These are phyloP conservation scores for Polypterus senegalus DNA, from an alignment of 2,113 vertebrate genomes.

Conservation along the genomic window DNA sequence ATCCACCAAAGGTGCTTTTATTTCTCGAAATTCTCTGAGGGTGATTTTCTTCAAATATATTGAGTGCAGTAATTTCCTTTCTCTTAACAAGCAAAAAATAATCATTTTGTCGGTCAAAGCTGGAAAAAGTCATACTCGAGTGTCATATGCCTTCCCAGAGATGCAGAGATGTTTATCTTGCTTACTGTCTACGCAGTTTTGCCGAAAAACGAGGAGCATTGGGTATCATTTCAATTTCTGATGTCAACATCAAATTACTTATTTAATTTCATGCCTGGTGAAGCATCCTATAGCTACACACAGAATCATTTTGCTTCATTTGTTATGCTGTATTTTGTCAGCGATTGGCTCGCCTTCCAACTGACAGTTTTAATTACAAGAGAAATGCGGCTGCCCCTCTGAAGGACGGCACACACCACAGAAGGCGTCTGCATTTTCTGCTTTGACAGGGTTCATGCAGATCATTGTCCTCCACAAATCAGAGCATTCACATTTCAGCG, in stretches of 20 bases:
- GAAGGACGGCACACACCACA: conserved; percentile 51
- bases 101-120: background rate
- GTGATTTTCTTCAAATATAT: background rate
- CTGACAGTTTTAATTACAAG: conserved; percentile 96
- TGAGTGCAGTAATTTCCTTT: background rate
- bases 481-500: conserved; percentile 22
- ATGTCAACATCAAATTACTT: conserved; percentile 97
- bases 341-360: conserved; percentile 75
- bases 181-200: conserved; percentile 59
- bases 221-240: conserved; percentile 95
- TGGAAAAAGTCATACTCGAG: background rate
- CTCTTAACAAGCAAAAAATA: background rate
- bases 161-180: conserved; percentile 4
- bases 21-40: background rate
- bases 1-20: too few species aligned
- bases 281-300: conserved; percentile 89
- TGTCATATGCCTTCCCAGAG: background rate
- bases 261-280: conserved; percentile 97
- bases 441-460: conserved; percentile 17
- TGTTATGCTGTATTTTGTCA: conserved; percentile 79
- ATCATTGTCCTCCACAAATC: conserved; percentile 15
- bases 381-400: conserved; percentile 80
- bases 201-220: conserved; percentile 67
- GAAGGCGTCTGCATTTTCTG: conserved; percentile 19
- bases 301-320: conserved; percentile 85